Base-by-base conservation (phyloP, 2,888 invertebrate genomes). In the Polymixis flavicincta region DNA sequence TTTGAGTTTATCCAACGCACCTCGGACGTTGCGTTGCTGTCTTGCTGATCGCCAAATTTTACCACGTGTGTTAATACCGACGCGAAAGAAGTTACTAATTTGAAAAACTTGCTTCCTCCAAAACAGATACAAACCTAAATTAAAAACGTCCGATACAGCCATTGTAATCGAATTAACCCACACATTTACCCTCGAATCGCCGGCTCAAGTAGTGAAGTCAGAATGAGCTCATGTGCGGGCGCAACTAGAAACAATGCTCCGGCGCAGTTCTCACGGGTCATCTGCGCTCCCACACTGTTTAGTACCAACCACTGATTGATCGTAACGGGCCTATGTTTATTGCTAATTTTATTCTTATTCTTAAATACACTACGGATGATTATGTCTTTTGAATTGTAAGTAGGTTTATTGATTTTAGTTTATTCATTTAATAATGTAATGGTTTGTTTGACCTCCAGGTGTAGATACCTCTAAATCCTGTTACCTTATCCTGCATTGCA, bases 211-310 rank as follows among this genome's bases (percentile, higher is more conserved):
- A 82, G 81, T 80, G 76, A 67, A 76, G 78, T 84, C 89, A 90
- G 89, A 90, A 90, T 94, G 94, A 93, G 92, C 93, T 93, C 94
- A 94, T 94, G 92, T 92, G 92, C 91, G 89, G 89, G 90, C 88
- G 66, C 77, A 77, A 83, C 86, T 83, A 88, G 91, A 91, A 92
- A 94, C 94, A 94, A 94, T 92, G 91, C 89, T 72, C 74, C 81
- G 85, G 87, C 84, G 87, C 88, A 88, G 92, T 95, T 95, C 95
- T 94, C 95, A 95, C 95, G 95, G 90, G 87, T 89, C 86, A 87
- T 86, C 86, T 84, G 90, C 90, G 92, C 92, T 95, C 95, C 94
- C 95, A 95, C 94, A 94, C 90, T 89, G 89, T 89, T 92, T 90
- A 89, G 90, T 91, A 91, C 88, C 84, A 90, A 82, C 81, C 82